Percentiles rank a stretch among this genome's conserved stretches.
These are phyloP conservation scores for Cephus spinipes DNA, from an alignment of 2,888 invertebrate genomes.

Conservation along the genomic window DNA sequence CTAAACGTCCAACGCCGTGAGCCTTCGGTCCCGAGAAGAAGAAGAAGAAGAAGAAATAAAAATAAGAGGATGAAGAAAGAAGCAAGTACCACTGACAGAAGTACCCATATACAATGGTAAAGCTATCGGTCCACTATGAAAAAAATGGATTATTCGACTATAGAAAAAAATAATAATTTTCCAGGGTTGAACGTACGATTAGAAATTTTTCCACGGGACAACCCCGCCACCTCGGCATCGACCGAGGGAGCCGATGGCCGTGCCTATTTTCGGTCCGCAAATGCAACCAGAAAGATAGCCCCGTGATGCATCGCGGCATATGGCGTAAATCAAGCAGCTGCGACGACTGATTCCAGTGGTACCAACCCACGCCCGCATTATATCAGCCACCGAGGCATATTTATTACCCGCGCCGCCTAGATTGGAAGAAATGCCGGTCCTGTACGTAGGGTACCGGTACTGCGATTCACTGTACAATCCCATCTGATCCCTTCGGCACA, in stretches of 20 bases:
- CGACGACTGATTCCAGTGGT: constrained; percentile 55
- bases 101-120: background rate
- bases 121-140: background rate
- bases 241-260: constrained; percentile 26
- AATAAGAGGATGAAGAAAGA: background rate
- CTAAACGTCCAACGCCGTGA: constrained; percentile 45
- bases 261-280: constrained; percentile 56
- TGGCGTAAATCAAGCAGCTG: constrained; percentile 63
- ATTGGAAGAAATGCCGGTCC: constrained; percentile 54
- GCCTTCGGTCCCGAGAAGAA: background rate
- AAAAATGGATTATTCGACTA: background rate
- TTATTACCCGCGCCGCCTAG: constrained; percentile 57
- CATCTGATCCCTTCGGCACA: background rate
- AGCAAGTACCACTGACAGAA: background rate
- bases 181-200: background rate
- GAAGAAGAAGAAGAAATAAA: constrained; percentile 2
- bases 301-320: constrained; percentile 51
- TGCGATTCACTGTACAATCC: background rate
- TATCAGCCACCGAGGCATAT: constrained; percentile 46
- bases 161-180: background rate
- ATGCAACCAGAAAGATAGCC: constrained; percentile 55
- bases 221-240: background rate
- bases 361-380: constrained; percentile 19
- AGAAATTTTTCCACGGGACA: background rate
- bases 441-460: background rate